Evolutionary conservation across 2,888 invertebrate species (phyloP), one percentile per base, ranked within the genome.

Genomic region (Drosophila merina): DNA sequence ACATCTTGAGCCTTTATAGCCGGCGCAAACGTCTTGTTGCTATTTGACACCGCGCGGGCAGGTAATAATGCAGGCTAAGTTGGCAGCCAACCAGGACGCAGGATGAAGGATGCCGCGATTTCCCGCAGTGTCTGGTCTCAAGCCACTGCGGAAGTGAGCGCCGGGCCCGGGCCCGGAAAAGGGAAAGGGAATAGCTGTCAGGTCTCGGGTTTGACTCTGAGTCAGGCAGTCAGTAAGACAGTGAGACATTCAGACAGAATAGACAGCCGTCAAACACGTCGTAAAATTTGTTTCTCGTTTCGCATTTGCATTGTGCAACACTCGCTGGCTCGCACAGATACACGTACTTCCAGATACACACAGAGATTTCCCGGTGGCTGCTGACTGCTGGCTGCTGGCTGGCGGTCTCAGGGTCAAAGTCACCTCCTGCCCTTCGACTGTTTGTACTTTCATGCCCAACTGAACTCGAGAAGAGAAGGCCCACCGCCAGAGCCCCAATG

Each of bases 191-290:
- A 67, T 55, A 10, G 31, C 31, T 31, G 8, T 5, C n/a, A 5
- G 63, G 25, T 58, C 40, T 25, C 25, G 68, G 26, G 36, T 31
- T 44, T 14, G 25, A 31, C 25, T 40, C 56, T 38, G 51, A 40
- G 51, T 12, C 25, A 48, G 42, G 51, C 20, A 20, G 20, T 20
- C 20, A 51, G 44, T 40, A 49, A 55, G 51, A 75, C 59, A 57
- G 50, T 49, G 30, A 54, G 72, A 60, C 52, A 33, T 42, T 51
- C 57, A 47, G 64, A 68, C 51, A 63, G 60, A 38, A 75, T 66
- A 75, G 81, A 79, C 87, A 87, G 88, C 88, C 89, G 79, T 89
- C 82, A 89, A 90, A 90, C 88, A 89, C 76, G 79, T 89, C 90
- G 79, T 89, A 90, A 89, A 89, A 89, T 77, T 79, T 86, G 76